Evolutionary conservation across 1,140 invertebrate genomes (phyloP).

Genomic region (Diorhabda sublineata): DNA sequence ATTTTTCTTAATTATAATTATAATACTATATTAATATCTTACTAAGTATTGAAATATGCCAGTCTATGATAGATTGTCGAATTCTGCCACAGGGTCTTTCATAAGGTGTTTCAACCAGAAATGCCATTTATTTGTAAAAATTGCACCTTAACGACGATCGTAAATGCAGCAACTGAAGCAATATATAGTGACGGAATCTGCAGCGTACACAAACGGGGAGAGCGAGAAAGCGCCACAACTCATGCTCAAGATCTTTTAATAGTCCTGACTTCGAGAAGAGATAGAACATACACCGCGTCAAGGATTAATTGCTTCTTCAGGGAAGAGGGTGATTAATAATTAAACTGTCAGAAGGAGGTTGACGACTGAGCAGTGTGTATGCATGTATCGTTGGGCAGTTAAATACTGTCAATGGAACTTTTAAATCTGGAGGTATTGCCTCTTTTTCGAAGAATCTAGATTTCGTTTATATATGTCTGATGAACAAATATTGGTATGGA

Average conservation of each 20-base stretch:
- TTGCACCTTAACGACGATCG: too few species aligned
- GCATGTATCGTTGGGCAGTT: background rate
- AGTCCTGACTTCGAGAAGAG: background rate
- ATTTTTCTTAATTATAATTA: too few species aligned
- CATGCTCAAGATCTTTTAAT: background rate
- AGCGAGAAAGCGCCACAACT: background rate
- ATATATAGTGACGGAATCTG: too few species aligned
- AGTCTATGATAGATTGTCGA: too few species aligned
- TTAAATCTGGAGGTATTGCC: background rate
- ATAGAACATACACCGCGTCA: background rate
- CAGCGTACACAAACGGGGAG: too few species aligned
- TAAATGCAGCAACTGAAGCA: too few species aligned
- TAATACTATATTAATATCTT: too few species aligned
- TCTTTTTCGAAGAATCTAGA: background rate
- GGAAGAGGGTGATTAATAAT: background rate
- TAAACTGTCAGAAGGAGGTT: background rate
- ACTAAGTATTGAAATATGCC: too few species aligned
- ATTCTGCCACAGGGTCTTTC: too few species aligned
- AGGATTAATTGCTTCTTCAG: conserved; percentile 4
- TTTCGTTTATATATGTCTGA: background rate
- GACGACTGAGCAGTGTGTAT: background rate
- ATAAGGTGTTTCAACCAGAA: background rate
- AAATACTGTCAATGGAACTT: background rate
- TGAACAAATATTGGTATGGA: background rate
- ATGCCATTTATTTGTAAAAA: background rate